Base-by-base conservation (phyloP, 2,113 vertebrate species). In the Aix galericulata region DNA sequence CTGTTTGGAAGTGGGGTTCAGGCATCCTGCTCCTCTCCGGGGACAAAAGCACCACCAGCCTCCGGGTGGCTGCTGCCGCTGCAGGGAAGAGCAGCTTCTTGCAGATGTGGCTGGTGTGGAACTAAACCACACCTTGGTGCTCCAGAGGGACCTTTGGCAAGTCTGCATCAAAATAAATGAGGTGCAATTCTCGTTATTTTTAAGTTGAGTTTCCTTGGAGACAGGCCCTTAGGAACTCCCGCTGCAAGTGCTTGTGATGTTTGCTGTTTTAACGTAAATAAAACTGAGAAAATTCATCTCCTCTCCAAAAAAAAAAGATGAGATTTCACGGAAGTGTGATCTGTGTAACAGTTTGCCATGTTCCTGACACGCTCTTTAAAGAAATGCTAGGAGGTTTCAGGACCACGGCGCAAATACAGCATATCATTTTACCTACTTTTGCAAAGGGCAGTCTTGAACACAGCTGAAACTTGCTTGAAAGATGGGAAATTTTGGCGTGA, bases 181-280 rank as follows among this genome's bases (percentile, higher is more conserved):
- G 86, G 88, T 84, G 88, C 86, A 63, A 89, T 80, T 95, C 88
- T 68, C 84, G 88, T 89, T 95, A 89, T 86, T 96, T 96, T 96
- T 69, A 25, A 56, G 26, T 66, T 64, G 81, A 84, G 81, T 97
- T 94, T 92, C 90, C 94, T 86, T 85, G 90, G 94, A 96, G 82
- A 96, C 16, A 21, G 50, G 48, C 68, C 93, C 80, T 73, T 38
- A 86, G 73, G 80, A 92, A 26, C 86, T 84, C 36, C 22, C 50
- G 53, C 58, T 84, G 80, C 50, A 69, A 59, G 77, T 92, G 88
- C 31, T 68, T 96, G 53, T 92, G 83, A 79, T 71, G 86, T 93
- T 92, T 59, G 31, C 55, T 76, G 50, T 32, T 63, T 81, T 90
- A 60, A 80, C 20, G 8, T 72, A 84, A 91, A 85, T 44, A 72